phyloP scores from a whole-genome alignment of 2,888 invertebrate genomes.

The Drosophila paramelanica region DNA sequence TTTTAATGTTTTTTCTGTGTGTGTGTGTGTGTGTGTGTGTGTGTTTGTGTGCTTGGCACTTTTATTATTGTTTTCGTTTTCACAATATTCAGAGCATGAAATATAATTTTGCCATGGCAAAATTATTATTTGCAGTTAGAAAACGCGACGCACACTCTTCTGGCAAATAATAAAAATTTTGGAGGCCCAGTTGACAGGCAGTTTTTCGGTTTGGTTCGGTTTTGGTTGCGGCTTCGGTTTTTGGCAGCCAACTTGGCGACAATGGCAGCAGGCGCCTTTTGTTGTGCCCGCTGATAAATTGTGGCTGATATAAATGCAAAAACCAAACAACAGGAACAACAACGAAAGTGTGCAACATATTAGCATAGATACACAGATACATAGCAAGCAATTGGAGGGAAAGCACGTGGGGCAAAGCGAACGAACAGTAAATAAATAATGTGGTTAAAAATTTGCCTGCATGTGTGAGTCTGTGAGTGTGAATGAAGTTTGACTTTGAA shows the following conservation, averaged over 20 bases:
- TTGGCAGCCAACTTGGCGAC: slow-evolving; percentile 79
- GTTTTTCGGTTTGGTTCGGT: slow-evolving; percentile 62
- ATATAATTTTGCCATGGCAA: slow-evolving; percentile 68
- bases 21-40: slow-evolving; percentile 29
- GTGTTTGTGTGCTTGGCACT: slow-evolving; percentile 46
- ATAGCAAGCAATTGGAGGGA: slow-evolving; percentile 5
- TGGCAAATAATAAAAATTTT: slow-evolving; percentile 51
- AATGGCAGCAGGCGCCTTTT: slow-evolving; percentile 73
- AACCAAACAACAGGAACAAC: slow-evolving; percentile 49
- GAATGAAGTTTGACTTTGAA: slow-evolving; percentile 81
- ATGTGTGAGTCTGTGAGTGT: slow-evolving; percentile 58
- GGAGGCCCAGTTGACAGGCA: slow-evolving; percentile 50
- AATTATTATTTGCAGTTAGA: slow-evolving; percentile 77
- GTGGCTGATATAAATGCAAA: slow-evolving; percentile 78
- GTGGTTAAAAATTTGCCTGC: slow-evolving; percentile 76
- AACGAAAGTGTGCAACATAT: slow-evolving; percentile 72
- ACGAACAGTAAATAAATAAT: slow-evolving; percentile 78
- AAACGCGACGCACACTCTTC: slow-evolving; percentile 58
- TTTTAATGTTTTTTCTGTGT: slow-evolving; percentile 20
- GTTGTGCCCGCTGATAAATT: slow-evolving; percentile 80
- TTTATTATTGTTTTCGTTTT: slow-evolving; percentile 63
- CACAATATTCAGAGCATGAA: slow-evolving; percentile 76
- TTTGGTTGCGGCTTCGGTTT: slow-evolving; percentile 68
- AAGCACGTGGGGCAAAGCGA: slow-evolving; percentile 45
- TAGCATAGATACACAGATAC: slow-evolving; percentile 61